These are phyloP conservation scores for Mus minutoides DNA, from an alignment of 2,797 vertebrate species.

Conservation along the genomic window DNA sequence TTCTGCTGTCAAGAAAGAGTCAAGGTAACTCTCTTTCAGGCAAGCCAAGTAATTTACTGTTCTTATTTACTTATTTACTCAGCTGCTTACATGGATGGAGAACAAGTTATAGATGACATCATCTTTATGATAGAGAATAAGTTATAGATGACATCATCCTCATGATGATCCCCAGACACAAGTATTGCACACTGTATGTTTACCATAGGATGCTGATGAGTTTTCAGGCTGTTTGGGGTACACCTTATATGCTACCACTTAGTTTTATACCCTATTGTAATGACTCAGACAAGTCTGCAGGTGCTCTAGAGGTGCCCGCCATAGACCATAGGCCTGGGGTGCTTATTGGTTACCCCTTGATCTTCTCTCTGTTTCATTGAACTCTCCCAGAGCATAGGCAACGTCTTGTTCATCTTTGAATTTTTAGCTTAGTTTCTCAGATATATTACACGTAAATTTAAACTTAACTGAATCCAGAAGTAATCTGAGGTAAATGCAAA, in stretches of 20 bases:
- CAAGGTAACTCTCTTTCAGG: not conserved
- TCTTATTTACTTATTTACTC: not conserved
- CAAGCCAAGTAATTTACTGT: not conserved
- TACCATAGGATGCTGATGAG: not conserved
- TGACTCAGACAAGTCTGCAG: not conserved
- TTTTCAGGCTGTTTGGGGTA: not conserved
- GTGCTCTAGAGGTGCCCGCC: not conserved
- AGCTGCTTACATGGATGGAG: not conserved
- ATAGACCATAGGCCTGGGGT: not conserved
- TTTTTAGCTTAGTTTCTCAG: not conserved
- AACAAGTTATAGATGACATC: not conserved
- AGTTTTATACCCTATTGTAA: not conserved
- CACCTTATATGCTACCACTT: not conserved
- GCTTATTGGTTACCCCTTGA: not conserved
- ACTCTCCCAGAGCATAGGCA: not conserved
- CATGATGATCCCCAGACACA: not conserved
- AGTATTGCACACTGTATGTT: not conserved
- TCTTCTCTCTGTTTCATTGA: not conserved
- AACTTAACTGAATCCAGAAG: not conserved
- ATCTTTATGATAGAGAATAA: not conserved
- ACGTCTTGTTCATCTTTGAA: conserved; percentile 13
- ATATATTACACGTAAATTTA: not conserved
- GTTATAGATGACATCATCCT: not conserved
- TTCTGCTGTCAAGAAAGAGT: not conserved
- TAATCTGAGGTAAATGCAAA: not conserved